A percentile compares a stretch with the other conserved stretches of the same genome.
Evolutionary conservation across 2,888 invertebrate species (phyloP).

Genomic region (Parelbella ahira): DNA sequence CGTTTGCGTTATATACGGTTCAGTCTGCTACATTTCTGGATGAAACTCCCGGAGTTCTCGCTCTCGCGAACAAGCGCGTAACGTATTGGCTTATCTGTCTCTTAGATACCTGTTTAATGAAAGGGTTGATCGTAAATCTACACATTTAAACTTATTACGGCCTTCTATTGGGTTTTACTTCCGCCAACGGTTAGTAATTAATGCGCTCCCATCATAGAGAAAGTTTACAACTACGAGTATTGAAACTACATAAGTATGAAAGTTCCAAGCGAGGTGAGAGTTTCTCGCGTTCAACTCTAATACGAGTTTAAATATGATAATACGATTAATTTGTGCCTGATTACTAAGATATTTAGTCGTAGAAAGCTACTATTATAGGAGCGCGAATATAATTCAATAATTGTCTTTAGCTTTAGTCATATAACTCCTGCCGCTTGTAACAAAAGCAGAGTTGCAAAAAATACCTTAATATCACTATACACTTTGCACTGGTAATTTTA

Average conservation of each 20-base stretch:
- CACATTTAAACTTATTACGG: slow-evolving; percentile 72
- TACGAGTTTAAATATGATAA: slow-evolving; percentile 65
- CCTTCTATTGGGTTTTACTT: slow-evolving; percentile 65
- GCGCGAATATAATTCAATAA: not conserved
- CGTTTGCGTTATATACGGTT: no score
- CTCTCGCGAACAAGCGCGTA: no score
- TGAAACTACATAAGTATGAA: slow-evolving; percentile 71
- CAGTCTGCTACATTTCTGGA: no score
- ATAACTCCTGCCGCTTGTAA: no score
- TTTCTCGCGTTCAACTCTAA: slow-evolving; percentile 59
- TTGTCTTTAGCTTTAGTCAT: not conserved
- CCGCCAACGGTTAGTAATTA: slow-evolving; percentile 66
- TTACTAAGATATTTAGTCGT: slow-evolving; percentile 30
- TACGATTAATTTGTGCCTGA: slow-evolving; percentile 46
- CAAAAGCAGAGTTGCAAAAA: no score
- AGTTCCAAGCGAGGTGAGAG: slow-evolving; percentile 66
- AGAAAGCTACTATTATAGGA: not conserved
- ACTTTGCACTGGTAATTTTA: no score
- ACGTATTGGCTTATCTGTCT: slow-evolving; percentile 69
- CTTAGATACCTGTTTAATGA: slow-evolving; percentile 78
- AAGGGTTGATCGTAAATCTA: slow-evolving; percentile 79
- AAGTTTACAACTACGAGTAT: slow-evolving; percentile 71
- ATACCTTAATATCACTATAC: no score
- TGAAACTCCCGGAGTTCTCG: no score
- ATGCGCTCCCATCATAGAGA: slow-evolving; percentile 70